These are phyloP conservation scores for Oreotrochilus melanogaster DNA, from an alignment of 2,113 vertebrate genomes.

Conservation along the genomic window DNA sequence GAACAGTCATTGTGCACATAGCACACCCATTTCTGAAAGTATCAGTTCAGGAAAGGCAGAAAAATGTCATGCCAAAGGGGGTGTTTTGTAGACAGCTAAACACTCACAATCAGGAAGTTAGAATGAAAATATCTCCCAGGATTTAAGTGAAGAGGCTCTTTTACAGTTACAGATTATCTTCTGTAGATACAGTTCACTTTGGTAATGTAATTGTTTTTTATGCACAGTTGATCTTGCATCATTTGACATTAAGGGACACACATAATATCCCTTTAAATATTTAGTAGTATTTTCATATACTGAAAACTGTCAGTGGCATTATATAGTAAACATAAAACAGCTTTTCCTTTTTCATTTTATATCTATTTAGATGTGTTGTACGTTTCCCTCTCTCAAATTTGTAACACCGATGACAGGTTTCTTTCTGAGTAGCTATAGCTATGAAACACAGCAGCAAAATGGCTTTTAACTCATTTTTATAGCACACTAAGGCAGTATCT, in stretches of 20 bases:
- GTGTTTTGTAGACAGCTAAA: neutral
- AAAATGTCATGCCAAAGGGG: neutral
- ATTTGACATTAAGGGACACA: neutral
- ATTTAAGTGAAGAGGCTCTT: neutral
- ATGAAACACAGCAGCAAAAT: conserved; percentile 5
- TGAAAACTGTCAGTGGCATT: conserved; percentile 13
- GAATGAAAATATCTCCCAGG: neutral
- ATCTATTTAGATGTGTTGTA: neutral
- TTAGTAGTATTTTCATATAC: conserved; percentile 8
- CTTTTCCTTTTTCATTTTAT: neutral
- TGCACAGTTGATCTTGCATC: neutral
- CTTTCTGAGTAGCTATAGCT: conserved; percentile 6
- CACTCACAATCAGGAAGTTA: neutral
- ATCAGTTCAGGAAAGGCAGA: neutral
- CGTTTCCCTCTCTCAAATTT: neutral
- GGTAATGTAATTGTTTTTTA: neutral
- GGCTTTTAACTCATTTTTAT: conserved; percentile 61
- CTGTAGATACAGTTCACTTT: neutral
- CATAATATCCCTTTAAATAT: conserved; percentile 40
- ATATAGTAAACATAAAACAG: neutral
- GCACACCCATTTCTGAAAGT: neutral
- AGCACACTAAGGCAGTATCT: conserved; percentile 16
- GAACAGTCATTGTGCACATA: neutral
- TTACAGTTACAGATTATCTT: neutral
- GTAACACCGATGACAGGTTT: neutral